Evolutionary conservation across 2,113 vertebrate species (phyloP).

Genomic region (Vidua chalybeata): DNA sequence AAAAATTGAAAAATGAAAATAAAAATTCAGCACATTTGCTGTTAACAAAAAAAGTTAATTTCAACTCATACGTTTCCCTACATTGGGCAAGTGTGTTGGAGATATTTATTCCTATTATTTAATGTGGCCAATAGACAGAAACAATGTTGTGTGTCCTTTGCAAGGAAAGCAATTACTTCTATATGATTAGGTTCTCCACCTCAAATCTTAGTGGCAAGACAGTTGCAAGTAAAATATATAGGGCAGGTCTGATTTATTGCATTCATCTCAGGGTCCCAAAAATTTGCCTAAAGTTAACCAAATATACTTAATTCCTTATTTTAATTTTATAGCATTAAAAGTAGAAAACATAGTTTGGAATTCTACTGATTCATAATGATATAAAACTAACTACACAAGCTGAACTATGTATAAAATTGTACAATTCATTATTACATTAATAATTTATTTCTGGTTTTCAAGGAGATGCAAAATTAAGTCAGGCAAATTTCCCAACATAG

Average conservation of each 20-base stretch:
- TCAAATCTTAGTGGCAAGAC: not conserved
- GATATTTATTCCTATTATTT: not conserved
- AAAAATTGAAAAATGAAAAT: not conserved
- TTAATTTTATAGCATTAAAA: not conserved
- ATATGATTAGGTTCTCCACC: not conserved
- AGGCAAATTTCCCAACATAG: not conserved
- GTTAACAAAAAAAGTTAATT: not conserved
- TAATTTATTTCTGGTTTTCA: not conserved
- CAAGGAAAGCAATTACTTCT: not conserved
- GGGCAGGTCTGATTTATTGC: not conserved
- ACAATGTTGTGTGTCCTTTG: not conserved
- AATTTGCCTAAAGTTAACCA: not conserved
- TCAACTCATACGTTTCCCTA: not conserved
- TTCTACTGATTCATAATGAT: not conserved
- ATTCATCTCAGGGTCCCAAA: not conserved
- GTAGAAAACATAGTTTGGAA: not conserved
- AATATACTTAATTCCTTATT: not conserved
- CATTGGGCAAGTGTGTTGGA: not conserved
- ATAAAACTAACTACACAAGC: not conserved
- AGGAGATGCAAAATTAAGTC: not conserved
- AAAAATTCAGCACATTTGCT: not conserved
- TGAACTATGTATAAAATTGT: not conserved
- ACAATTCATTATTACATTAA: not conserved
- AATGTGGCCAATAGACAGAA: not conserved
- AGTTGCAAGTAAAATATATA: not conserved